A percentile compares a stretch with the other conserved stretches of the same genome.
Evolutionary conservation across 2,113 vertebrate species (phyloP).

Genomic region (Australoheros scitulus): DNA sequence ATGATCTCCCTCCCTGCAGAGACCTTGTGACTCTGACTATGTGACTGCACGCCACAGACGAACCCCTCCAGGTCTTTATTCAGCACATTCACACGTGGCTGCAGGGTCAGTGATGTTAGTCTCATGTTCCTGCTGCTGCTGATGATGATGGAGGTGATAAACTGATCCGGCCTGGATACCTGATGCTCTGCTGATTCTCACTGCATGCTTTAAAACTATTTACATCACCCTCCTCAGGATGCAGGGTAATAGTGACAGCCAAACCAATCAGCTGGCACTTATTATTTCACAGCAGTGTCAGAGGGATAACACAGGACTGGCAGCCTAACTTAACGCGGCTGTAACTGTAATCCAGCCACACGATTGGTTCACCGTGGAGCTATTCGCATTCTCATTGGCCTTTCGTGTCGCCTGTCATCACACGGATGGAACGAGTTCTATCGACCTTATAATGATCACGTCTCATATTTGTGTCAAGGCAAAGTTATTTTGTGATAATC

Average conservation of each 20-base stretch:
- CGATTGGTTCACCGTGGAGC: accelerated
- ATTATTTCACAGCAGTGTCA: neutral
- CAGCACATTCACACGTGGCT: conserved; percentile 34
- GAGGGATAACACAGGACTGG: neutral
- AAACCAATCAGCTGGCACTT: neutral
- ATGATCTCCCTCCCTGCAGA: neutral
- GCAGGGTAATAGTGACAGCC: neutral
- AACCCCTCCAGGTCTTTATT: conserved; percentile 32
- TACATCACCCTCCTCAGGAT: neutral
- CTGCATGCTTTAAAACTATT: neutral
- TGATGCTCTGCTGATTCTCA: neutral
- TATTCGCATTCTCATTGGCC: neutral
- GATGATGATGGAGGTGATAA: neutral
- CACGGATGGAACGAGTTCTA: neutral
- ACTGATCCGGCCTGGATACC: neutral
- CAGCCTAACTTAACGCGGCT: neutral
- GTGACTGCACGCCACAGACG: neutral
- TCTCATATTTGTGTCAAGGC: neutral
- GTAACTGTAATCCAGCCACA: neutral
- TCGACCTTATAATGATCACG: neutral
- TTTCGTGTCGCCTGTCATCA: neutral
- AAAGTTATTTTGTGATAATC: neutral
- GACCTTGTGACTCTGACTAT: conserved; percentile 1
- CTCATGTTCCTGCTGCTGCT: neutral
- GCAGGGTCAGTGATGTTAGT: neutral